Base-by-base conservation (phyloP, 2,113 vertebrate species). In the Sorex fumeus region DNA sequence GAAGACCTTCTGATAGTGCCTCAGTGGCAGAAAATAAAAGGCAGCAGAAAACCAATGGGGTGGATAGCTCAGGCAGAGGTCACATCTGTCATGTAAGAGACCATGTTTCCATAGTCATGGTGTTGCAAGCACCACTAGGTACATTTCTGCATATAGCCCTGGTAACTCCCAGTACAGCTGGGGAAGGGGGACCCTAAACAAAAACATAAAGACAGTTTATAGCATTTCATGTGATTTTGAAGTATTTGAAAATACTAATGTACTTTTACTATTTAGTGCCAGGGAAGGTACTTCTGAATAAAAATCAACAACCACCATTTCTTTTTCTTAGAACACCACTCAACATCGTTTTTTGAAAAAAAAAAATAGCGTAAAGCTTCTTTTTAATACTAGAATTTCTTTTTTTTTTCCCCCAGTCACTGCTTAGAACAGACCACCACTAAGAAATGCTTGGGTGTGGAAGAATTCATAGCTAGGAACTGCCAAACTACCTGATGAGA, bases 301-400 rank as follows among this genome's bases (percentile, higher is more conserved):
- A 69, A 69, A 69, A n/a, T 3, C 25, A 66, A 27, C 5, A 66
- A 66, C 23, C 1, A 95, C 84, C 82, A 77, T 80, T 34, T 50
- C 11, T 76, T 92, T 90, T 84, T 90, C 83, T 79, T 70, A 80
- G 40, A 83, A 74, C 2, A 11, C 47, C 32, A 34, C 40, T 93
- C 78, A 95, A 21, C 74, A 7, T 67, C 32, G 15, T 16, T 91
- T 91, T 75, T 70, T 79, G 88, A 50, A 88, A 86, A 91, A 43
- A 84, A 88, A 69, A 88, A 69, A 32, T 27, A 75, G 43, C 2
- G 34, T 64, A 87, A 72, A 92, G 25, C 18, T 82, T 70, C 53
- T 64, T 93, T 36, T 77, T 5, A 40, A 79, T 88, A 34, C 67
- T 40, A 84, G 23, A 23, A 76, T 23, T 88, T 67, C 10, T 75